Conservation (phyloP, 2,113 vertebrate species). For the Puntigrus tetrazona region DNA sequence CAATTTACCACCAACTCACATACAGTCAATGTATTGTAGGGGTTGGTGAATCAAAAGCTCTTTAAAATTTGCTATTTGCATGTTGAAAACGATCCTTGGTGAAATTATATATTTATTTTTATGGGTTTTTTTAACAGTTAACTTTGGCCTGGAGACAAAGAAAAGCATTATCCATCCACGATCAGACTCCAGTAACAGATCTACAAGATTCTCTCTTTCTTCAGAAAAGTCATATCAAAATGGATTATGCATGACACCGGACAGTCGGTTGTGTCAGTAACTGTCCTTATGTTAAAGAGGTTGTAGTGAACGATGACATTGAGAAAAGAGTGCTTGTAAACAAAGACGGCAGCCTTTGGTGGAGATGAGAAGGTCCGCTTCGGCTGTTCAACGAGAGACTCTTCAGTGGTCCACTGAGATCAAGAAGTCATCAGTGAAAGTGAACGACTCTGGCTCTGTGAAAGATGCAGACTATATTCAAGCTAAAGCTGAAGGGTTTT, state of each 20-base stretch:
- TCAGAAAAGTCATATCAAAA: slow-evolving; percentile 80
- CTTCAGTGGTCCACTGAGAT: slow-evolving; percentile 86
- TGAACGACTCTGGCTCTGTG: slow-evolving; percentile 59
- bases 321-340: slow-evolving; percentile 86
- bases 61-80: background rate
- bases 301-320: slow-evolving; percentile 79
- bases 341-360: slow-evolving; percentile 93
- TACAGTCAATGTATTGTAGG: background rate
- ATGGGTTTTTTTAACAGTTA: slow-evolving; percentile 64
- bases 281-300: slow-evolving; percentile 62
- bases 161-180: slow-evolving; percentile 78
- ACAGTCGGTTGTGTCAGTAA: slow-evolving; percentile 49
- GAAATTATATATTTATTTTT: background rate
- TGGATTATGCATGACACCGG: slow-evolving; percentile 57
- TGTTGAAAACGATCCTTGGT: background rate
- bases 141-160: slow-evolving; percentile 80
- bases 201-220: slow-evolving; percentile 72
- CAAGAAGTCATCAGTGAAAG: slow-evolving; percentile 69
- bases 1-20: background rate
- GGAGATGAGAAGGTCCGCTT: slow-evolving; percentile 93
- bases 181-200: slow-evolving; percentile 73
- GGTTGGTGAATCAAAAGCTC: background rate
- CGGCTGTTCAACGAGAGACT: slow-evolving; percentile 83
- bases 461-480: slow-evolving; percentile 58
- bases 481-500: slow-evolving; percentile 68